Evolutionary conservation across 2,888 invertebrate genomes (phyloP).

Genomic region (Allolobophora icterica): DNA sequence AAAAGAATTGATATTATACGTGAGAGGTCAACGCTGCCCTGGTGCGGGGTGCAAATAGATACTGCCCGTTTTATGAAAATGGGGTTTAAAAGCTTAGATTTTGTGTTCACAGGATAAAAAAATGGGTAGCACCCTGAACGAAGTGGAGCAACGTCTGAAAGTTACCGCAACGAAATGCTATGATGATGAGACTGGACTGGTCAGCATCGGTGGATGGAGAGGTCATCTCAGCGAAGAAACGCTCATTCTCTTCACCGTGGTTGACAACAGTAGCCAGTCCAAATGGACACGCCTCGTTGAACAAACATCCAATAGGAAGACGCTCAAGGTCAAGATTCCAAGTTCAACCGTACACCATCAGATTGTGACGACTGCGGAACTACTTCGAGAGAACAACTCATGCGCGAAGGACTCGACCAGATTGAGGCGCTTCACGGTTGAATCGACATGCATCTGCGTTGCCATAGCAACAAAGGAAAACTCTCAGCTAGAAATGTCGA

Average conservation of each 20-base stretch:
- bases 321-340: not conserved
- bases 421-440: not conserved
- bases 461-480: not conserved
- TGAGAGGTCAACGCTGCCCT: too few relatives aligned
- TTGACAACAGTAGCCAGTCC: not conserved
- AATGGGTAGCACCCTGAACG: not conserved
- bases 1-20: too few relatives aligned
- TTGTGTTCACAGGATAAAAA: not conserved
- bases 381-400: not conserved
- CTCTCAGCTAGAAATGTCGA: not conserved
- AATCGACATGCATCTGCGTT: slow-evolving; percentile 17
- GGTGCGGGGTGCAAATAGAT: too few relatives aligned
- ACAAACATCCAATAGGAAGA: not conserved
- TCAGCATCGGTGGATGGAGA: slow-evolving; percentile 15
- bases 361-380: not conserved
- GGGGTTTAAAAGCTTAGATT: not conserved
- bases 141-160: not conserved
- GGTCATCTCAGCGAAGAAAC: not conserved
- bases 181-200: not conserved
- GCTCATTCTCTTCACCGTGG: not conserved
- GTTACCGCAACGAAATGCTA: slow-evolving; percentile 15
- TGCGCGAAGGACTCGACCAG: not conserved
- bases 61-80: too few relatives aligned
- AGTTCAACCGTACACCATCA: not conserved
- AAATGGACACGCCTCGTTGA: not conserved